phyloP scores from a whole-genome alignment of 2,113 vertebrate genomes.

The Lipophrys pholis region DNA sequence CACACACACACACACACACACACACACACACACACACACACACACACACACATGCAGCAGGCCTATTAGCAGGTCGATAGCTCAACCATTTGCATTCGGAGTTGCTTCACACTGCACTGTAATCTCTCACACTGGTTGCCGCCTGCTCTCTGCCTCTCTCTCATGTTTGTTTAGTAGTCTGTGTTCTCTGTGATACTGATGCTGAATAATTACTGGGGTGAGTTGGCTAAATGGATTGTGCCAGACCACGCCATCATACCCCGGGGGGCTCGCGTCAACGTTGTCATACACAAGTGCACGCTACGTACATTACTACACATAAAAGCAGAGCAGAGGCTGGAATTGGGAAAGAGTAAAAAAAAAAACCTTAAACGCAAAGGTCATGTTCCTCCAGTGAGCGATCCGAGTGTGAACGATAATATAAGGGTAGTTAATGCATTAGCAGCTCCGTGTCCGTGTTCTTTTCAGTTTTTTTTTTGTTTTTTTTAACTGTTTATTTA shows the following conservation, averaged over 20 bases:
- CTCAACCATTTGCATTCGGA: conserved; percentile 54
- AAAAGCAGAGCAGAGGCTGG: conserved; percentile 22
- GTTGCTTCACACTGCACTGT: conserved; percentile 38
- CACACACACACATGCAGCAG: conserved; percentile 10
- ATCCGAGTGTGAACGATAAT: conserved; percentile 52
- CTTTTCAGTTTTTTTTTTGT: too few relatives aligned
- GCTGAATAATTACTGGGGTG: conserved; percentile 70
- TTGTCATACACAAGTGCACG: conserved; percentile 22
- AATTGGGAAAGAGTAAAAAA: conserved; percentile 10
- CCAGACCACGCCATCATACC: conserved; percentile 45
- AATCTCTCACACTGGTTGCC: conserved; percentile 34
- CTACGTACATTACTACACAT: conserved; percentile 17
- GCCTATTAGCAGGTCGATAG: conserved; percentile 46
- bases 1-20: background rate
- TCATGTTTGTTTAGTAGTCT: conserved; percentile 40
- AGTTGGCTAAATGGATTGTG: conserved; percentile 70
- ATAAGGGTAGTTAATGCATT: conserved; percentile 44
- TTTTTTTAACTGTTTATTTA: background rate
- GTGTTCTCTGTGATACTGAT: conserved; percentile 52
- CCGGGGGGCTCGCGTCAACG: conserved; percentile 31
- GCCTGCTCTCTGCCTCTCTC: conserved; percentile 3
- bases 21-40: conserved; percentile 10
- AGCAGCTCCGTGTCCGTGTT: conserved; percentile 8
- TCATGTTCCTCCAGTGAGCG: background rate
- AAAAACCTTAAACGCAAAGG: conserved; percentile 16